Evolutionary conservation across 2,888 invertebrate species (phyloP).

Genomic region (Margaritifera margaritifera): DNA sequence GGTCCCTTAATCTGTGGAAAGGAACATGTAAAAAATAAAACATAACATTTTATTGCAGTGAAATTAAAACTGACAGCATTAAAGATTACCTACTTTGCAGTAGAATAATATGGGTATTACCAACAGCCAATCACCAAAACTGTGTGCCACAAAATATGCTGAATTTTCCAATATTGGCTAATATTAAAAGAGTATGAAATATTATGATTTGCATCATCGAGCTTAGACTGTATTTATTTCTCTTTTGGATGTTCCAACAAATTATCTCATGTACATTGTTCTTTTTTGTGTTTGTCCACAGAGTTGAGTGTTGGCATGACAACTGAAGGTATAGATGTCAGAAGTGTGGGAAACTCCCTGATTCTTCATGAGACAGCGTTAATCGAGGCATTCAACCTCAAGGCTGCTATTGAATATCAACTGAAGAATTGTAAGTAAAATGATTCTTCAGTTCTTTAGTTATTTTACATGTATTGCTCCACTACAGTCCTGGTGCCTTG

Average conservation of each 20-base stretch:
- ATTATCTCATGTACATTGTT: neutral
- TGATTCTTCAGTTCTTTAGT: neutral
- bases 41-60: too few species aligned
- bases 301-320: slow-evolving; percentile 98
- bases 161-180: too few species aligned
- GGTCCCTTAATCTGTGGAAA: too few species aligned
- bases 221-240: neutral
- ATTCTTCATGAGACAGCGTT: slow-evolving; percentile 95
- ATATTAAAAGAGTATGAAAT: neutral
- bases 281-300: slow-evolving; percentile 35
- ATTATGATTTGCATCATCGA: neutral
- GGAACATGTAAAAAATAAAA: too few species aligned
- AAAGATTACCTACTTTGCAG: too few species aligned
- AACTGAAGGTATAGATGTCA: slow-evolving; percentile 85
- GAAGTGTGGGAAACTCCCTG: slow-evolving; percentile 96
- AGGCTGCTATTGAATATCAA: slow-evolving; percentile 98
- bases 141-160: too few species aligned
- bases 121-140: too few species aligned
- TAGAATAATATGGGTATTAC: too few species aligned
- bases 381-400: slow-evolving; percentile 97
- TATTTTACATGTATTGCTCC: neutral
- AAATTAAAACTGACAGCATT: neutral
- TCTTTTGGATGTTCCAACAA: too few species aligned
- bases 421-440: slow-evolving; percentile 81
- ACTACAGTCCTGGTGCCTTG: too few species aligned